A percentile compares a stretch with the other conserved stretches of the same genome.
These are phyloP conservation scores for Nyctibius bracteatus DNA, from an alignment of 2,113 vertebrate genomes.

Conservation along the genomic window DNA sequence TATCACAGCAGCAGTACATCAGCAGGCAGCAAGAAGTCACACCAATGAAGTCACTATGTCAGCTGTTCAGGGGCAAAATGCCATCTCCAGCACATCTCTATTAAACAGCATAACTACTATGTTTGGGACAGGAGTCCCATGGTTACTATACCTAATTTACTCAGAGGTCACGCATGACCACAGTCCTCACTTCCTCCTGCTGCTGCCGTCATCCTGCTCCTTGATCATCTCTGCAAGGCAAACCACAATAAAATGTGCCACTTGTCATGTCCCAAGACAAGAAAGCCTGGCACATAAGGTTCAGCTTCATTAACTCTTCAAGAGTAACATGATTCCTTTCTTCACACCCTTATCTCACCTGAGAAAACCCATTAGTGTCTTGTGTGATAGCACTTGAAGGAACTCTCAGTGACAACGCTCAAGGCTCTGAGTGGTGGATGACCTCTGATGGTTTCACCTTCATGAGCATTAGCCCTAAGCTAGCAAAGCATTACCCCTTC, in stretches of 20 bases:
- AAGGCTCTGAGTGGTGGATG: background rate
- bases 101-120: background rate
- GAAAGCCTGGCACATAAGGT: background rate
- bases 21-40: background rate
- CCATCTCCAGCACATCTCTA: background rate
- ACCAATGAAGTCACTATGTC: background rate
- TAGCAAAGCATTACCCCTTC: background rate
- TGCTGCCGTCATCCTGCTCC: background rate
- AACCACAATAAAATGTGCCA: background rate
- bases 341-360: background rate
- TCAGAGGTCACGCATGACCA: background rate
- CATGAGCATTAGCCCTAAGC: background rate
- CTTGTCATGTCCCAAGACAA: background rate
- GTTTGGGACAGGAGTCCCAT: background rate
- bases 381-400: background rate
- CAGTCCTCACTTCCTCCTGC: background rate
- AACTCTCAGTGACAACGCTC: rapidly evolving
- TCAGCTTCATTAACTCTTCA: background rate
- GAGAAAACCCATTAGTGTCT: background rate
- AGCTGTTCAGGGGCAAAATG: background rate
- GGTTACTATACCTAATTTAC: background rate
- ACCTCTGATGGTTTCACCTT: background rate
- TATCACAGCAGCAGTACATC: background rate
- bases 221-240: background rate
- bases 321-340: background rate